Conservation (phyloP, 2,797 vertebrate genomes). For the Hafferia zeledoni region DNA sequence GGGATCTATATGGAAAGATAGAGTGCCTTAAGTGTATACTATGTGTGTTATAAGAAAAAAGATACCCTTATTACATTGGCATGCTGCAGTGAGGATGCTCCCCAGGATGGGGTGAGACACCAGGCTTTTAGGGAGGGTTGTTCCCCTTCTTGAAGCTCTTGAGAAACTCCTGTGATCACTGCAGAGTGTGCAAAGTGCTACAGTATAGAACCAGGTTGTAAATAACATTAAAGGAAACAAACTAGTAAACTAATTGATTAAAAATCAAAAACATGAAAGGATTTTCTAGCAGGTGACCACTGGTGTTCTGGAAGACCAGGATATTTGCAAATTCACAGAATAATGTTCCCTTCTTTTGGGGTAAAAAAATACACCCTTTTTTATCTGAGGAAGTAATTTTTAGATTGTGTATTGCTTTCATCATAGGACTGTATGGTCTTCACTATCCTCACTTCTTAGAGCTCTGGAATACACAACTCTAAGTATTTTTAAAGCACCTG, state of each 20-base stretch:
- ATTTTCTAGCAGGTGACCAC: not conserved
- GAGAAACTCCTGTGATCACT: not conserved
- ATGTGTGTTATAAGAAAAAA: not conserved
- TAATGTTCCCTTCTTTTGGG: rapidly evolving
- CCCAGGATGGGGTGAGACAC: not conserved
- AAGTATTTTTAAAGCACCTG: not conserved
- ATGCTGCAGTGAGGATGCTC: not conserved
- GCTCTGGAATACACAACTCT: not conserved
- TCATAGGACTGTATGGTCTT: not conserved
- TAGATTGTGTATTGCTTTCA: not conserved
- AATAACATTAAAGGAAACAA: not conserved
- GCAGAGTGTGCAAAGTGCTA: not conserved
- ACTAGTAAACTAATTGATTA: not conserved
- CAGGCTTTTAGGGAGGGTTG: not conserved
- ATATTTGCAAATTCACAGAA: not conserved
- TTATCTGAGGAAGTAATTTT: not conserved
- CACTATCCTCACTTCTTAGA: not conserved
- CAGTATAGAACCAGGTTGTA: not conserved
- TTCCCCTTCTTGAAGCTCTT: not conserved
- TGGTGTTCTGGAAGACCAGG: not conserved
- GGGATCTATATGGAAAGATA: not conserved
- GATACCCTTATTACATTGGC: not conserved
- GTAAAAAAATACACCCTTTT: rapidly evolving
- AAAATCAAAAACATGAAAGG: not conserved
- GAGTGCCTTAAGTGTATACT: not conserved